Base-by-base conservation (phyloP, 2,797 vertebrate genomes). In the Cheirogaleus major region DNA sequence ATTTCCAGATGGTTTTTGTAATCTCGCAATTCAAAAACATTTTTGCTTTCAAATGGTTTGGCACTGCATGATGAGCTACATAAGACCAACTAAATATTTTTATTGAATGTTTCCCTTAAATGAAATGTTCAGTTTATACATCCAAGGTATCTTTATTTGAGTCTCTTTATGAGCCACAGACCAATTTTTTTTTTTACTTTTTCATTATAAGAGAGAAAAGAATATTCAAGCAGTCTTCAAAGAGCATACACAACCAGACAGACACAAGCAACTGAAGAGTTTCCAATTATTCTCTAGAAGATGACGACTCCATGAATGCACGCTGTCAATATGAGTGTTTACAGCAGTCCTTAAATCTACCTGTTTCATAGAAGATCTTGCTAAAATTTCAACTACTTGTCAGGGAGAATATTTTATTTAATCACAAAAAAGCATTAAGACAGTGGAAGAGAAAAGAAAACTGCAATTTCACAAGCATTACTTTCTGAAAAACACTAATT, bases 1-100 rank as follows among this genome's bases (percentile, higher is more conserved):
- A 81, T 96, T 96, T 96, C 76, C 63, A 92, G 45, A 35, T 97
- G 17, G 7, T 76, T 96, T 95, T 52, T 79, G 11, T 87, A 65
- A 75, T 96, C 38, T 95, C 48, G 52, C 38, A 72, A 55, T 48
- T 97, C 14, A 50, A 45, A 95, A 48, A 63, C 17, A 91, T 38
- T 41, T 65, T 95, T 97, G 2, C 41, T 91, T 95, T 95, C 9
- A 59, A 94, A 10, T 90, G 2, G 12, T 38, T 75, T 89, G 30
- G 25, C 7, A 88, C 9, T 55, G 1, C n/a, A 18, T 38, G 5
- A 30, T 91, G n/a, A 70, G 5, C n/a, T 79, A 38, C 22, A 25
- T 35, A 78, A 73, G 20, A 45, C 27, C 41, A 73, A 67, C 22
- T 78, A 61, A 82, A 48, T 82, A 89, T 38, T 86, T 93, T 81